A percentile compares a stretch with the other conserved stretches of the same genome.
These are phyloP conservation scores for Acleris cristana DNA, from an alignment of 2,888 invertebrate species.

Conservation along the genomic window DNA sequence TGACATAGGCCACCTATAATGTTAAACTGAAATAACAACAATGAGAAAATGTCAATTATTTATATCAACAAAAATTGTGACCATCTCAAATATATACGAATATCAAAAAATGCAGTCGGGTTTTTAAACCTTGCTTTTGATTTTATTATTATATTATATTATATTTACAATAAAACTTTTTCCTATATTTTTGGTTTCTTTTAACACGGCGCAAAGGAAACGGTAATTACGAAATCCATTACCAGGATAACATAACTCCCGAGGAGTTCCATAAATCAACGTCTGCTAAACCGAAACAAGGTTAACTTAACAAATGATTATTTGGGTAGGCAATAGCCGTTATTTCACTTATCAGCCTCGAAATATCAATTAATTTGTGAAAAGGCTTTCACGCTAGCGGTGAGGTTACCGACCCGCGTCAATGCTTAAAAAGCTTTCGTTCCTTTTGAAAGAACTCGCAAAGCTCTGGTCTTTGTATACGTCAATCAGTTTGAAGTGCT, in stretches of 20 bases:
- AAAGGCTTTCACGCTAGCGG: constrained; percentile 30
- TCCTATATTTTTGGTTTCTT: background rate
- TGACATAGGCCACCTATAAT: too few relatives aligned
- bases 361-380: constrained; percentile 37
- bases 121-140: too few relatives aligned
- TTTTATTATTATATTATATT: background rate
- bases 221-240: constrained; percentile 21
- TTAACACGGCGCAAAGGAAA: background rate
- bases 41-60: too few relatives aligned
- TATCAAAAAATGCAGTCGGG: too few relatives aligned
- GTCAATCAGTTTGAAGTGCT: constrained; percentile 15
- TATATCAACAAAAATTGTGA: too few relatives aligned
- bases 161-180: background rate
- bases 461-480: constrained; percentile 17
- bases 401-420: constrained; percentile 17
- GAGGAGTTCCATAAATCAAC: constrained; percentile 30
- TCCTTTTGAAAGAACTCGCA: constrained; percentile 19
- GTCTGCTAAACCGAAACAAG: constrained; percentile 22
- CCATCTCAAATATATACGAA: too few relatives aligned
- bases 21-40: too few relatives aligned
- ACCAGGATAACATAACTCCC: constrained; percentile 17
- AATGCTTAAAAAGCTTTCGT: constrained; percentile 17
- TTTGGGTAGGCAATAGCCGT: constrained; percentile 17
- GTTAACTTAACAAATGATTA: constrained; percentile 26
- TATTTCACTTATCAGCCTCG: constrained; percentile 33